A percentile compares a stretch with the other conserved stretches of the same genome.
Conservation (phyloP, 2,797 vertebrate genomes). For the Falco novaeseelandiae region DNA sequence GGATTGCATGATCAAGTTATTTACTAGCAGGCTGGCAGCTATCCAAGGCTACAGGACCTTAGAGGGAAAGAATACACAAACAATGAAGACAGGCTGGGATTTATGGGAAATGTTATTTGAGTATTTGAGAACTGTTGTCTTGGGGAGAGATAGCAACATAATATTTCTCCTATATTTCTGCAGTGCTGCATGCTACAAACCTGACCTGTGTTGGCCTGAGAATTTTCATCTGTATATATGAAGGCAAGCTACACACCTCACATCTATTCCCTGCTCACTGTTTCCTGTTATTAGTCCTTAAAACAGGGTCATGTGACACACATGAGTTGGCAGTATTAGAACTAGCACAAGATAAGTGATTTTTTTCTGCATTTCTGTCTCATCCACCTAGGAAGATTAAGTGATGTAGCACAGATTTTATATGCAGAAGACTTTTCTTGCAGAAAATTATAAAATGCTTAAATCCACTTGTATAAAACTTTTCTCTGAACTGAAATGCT, state of each 20-base stretch:
- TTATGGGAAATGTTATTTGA: background rate
- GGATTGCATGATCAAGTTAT: background rate
- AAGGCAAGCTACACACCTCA: background rate
- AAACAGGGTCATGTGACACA: background rate
- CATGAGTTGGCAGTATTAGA: background rate
- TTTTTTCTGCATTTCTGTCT: slow-evolving; percentile 3
- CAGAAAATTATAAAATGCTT: background rate
- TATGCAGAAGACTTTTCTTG: background rate
- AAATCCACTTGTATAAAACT: slow-evolving; percentile 1
- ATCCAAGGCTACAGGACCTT: background rate
- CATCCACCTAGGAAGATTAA: slow-evolving; percentile 1
- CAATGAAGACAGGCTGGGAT: background rate
- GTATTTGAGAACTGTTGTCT: background rate
- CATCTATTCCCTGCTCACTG: background rate
- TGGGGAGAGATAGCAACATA: background rate
- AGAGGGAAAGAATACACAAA: background rate
- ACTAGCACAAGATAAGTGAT: background rate
- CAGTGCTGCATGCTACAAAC: background rate
- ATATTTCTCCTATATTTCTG: background rate
- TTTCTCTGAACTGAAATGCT: background rate
- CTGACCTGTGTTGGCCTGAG: background rate
- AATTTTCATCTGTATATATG: background rate
- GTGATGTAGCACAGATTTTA: background rate
- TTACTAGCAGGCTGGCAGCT: background rate
- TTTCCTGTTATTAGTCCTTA: background rate